A percentile compares a stretch with the other conserved stretches of the same genome.
Evolutionary conservation across 2,113 vertebrate genomes (phyloP).

Genomic region (Chionodraco myersi): DNA sequence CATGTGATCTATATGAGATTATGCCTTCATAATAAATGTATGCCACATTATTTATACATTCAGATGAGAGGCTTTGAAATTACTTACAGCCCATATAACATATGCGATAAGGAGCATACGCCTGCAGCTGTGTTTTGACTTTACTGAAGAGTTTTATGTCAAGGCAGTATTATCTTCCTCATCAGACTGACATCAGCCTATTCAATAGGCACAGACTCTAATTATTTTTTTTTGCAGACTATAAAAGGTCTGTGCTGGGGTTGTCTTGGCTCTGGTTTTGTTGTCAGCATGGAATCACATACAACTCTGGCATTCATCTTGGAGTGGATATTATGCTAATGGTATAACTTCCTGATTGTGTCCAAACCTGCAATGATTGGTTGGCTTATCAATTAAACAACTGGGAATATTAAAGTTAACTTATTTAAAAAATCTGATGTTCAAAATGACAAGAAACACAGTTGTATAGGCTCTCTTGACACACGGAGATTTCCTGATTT

Average conservation of each 20-base stretch:
- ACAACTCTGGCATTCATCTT: neutral
- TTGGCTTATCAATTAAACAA: too few species aligned
- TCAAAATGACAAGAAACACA: too few species aligned
- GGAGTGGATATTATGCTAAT: neutral
- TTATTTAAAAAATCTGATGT: too few species aligned
- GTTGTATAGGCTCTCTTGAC: too few species aligned
- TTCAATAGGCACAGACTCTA: neutral
- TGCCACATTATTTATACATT: constrained; percentile 46
- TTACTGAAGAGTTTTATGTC: neutral
- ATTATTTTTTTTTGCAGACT: neutral
- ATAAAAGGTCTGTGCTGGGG: neutral
- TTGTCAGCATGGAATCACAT: neutral
- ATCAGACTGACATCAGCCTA: constrained; percentile 6
- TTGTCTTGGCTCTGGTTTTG: neutral
- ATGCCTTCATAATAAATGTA: constrained; percentile 44
- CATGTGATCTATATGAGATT: constrained; percentile 17
- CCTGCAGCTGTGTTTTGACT: constrained; percentile 32
- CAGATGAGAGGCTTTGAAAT: constrained; percentile 39
- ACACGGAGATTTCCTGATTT: too few species aligned
- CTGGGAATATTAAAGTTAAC: too few species aligned
- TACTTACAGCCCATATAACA: constrained; percentile 33
- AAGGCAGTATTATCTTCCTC: neutral
- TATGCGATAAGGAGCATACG: neutral
- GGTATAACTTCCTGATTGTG: neutral
- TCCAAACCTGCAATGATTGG: too few species aligned